Evolutionary conservation across 1,140 invertebrate genomes (phyloP), one percentile per base, ranked within the genome.

Genomic region (Ceratosolen solmsi): DNA sequence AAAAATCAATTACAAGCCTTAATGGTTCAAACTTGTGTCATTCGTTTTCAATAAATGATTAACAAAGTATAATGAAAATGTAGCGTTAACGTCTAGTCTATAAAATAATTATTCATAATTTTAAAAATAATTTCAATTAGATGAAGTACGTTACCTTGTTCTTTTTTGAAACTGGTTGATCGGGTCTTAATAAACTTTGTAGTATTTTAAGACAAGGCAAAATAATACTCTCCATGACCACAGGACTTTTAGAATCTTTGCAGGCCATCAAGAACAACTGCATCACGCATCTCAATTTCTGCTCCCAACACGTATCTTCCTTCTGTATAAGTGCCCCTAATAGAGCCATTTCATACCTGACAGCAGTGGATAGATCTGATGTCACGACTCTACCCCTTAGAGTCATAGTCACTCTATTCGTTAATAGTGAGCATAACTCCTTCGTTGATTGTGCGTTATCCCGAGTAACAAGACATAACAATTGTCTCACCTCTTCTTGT

Each of bases 291-390:
- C 96, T 94, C 0, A 99, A 91, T 87, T 98, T 96, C 78, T 96
- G 95, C 89, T 99, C 98, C 98, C 98, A 99, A 89, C 98, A 99
- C 0, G 96, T 94, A 86, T 99, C 98, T 87, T 99, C 96, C 84
- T 97, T 97, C 84, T 97, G 95, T 0, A 99, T 94, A 13, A 98
- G 93, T 1, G 96, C 95, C 0, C 97, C 96, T 36, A 99, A 90
- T 3, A 99, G 89, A 7, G 97, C 94, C 88, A 99, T 97, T 91
- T 98, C 97, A 88, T 97, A 95, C 58, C 97, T 90, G 79, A 97
- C 93, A 77, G 96, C 93, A 82, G 95, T 92, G 86, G 96, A 95
- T 86, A 96, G 88, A 87, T 96, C 96, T 11, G 94, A 93, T 1
- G 94, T 93, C 0, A 93, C 93, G 0, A 94, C 93, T 82, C 94